Percentiles rank a stretch among this genome's conserved stretches.
These are phyloP conservation scores for Leptestheria dahalacensis DNA, from an alignment of 1,140 invertebrate genomes.

Conservation along the genomic window DNA sequence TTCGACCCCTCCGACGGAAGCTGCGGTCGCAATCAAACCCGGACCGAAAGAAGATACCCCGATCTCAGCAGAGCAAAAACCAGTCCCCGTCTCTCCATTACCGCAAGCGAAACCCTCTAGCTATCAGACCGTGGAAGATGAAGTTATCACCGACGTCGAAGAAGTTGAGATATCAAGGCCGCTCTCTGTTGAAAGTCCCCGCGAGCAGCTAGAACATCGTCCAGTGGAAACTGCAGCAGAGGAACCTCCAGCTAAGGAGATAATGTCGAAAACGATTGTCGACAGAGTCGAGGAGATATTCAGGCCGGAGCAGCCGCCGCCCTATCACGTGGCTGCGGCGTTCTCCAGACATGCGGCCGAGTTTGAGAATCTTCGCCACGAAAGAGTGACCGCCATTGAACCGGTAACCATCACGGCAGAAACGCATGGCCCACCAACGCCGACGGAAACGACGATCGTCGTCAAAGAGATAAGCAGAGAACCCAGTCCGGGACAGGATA, in stretches of 20 bases:
- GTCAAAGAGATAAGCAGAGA: background rate
- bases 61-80: conserved; percentile 1
- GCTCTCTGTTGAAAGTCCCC: background rate
- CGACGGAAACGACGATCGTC: background rate
- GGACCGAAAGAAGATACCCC: conserved; percentile 13
- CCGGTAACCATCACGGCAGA: conserved; percentile 9
- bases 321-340: conserved; percentile 49
- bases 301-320: conserved; percentile 35
- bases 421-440: background rate
- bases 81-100: background rate
- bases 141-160: background rate
- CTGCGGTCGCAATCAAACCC: background rate
- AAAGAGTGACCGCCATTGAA: too few relatives aligned
- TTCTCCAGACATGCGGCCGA: conserved; percentile 46
- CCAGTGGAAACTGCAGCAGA: conserved; percentile 5
- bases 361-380: conserved; percentile 23
- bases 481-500: conserved; percentile 7
- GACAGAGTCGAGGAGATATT: conserved; percentile 2
- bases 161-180: background rate
- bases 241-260: background rate
- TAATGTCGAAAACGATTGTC: conserved; percentile 1
- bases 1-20: background rate
- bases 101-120: background rate
- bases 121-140: background rate
- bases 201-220: conserved; percentile 18